A percentile compares a stretch with the other conserved stretches of the same genome.
Conservation (phyloP, 2,888 invertebrate genomes). For the Lacanobia wlatinum region DNA sequence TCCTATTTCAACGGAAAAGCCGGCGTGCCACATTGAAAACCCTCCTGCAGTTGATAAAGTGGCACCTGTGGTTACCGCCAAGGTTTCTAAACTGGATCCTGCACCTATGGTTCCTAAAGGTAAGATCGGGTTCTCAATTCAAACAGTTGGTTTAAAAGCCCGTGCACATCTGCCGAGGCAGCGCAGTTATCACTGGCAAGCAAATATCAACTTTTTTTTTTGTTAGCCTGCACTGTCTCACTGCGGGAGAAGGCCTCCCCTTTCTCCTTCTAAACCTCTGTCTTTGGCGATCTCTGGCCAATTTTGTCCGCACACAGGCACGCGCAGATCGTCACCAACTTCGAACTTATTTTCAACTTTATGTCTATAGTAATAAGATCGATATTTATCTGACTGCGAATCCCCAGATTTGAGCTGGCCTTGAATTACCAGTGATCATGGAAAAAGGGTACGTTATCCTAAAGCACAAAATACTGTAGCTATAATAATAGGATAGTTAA, state of each 20-base stretch:
- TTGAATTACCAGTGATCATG: too few species aligned
- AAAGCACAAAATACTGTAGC: too few species aligned
- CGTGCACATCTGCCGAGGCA: neutral
- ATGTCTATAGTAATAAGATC: neutral
- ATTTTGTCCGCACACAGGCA: too few species aligned
- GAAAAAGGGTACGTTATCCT: too few species aligned
- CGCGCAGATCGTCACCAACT: too few species aligned
- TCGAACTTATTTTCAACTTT: neutral
- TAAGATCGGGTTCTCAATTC: conserved; percentile 8
- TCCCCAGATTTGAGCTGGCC: neutral
- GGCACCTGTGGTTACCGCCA: neutral
- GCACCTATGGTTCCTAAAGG: conserved; percentile 17
- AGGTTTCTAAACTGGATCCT: conserved; percentile 6
- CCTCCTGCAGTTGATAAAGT: conserved; percentile 2
- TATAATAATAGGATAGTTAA: too few species aligned
- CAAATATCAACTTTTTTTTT: neutral
- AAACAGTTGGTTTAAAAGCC: neutral
- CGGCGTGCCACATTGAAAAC: conserved; percentile 6
- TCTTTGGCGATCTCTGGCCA: too few species aligned
- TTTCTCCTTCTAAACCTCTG: too few species aligned
- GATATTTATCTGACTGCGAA: neutral
- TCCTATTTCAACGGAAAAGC: neutral
- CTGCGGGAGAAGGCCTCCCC: too few species aligned
- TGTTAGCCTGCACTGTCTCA: too few species aligned
- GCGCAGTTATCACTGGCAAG: neutral